A percentile compares a stretch with the other conserved stretches of the same genome.
These are phyloP conservation scores for Nineta flava DNA, from an alignment of 2,888 invertebrate species.

Conservation along the genomic window DNA sequence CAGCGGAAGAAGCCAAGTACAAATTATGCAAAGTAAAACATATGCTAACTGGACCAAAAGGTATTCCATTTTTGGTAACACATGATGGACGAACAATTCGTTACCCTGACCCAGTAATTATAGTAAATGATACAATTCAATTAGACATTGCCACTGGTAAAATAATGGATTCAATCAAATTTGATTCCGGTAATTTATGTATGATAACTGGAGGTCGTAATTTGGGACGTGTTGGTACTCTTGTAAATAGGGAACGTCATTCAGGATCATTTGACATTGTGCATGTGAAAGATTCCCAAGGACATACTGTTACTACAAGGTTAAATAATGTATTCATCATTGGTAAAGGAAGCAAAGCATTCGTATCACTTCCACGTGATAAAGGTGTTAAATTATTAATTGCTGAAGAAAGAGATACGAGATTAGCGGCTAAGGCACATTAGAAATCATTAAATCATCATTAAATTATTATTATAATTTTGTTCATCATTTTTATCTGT, in stretches of 20 bases:
- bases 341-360: conserved; percentile 94
- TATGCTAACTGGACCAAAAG: conserved; percentile 83
- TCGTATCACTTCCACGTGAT: conserved; percentile 92
- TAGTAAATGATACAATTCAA: conserved; percentile 92
- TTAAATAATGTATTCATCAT: conserved; percentile 98
- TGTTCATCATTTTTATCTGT: no score
- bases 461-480: no score
- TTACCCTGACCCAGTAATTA: conserved; percentile 94
- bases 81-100: conserved; percentile 97
- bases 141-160: conserved; percentile 86
- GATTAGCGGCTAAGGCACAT: conserved; percentile 75
- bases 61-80: conserved; percentile 88
- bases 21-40: conserved; percentile 92
- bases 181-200: conserved; percentile 94
- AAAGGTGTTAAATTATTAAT: conserved; percentile 95
- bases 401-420: conserved; percentile 97
- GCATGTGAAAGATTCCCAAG: conserved; percentile 92
- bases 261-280: conserved; percentile 99
- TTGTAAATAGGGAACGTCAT: conserved; percentile 94
- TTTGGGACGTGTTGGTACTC: conserved; percentile 97
- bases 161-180: conserved; percentile 96
- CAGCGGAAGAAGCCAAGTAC: conserved; percentile 96
- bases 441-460: no score
- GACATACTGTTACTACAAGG: conserved; percentile 95
- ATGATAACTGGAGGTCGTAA: conserved; percentile 99